Conservation (phyloP, 2,888 invertebrate species). For the Cheilosia grossa region DNA sequence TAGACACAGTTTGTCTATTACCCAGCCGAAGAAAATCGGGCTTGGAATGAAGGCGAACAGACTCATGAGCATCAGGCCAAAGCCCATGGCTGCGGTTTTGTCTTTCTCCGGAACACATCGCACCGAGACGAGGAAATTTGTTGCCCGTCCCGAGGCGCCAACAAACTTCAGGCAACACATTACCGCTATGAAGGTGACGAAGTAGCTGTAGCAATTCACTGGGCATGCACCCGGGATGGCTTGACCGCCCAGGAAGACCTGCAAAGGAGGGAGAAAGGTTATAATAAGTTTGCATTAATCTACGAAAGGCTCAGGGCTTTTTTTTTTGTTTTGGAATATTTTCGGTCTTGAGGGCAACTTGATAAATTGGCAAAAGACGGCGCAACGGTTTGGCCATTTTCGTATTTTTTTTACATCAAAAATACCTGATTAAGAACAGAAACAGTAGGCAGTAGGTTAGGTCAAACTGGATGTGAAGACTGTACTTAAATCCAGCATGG, state of each 20-base stretch:
- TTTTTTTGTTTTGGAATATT: no score
- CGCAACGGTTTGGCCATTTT: no score
- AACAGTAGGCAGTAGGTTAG: no score
- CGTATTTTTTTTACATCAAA: no score
- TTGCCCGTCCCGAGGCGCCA: constrained; percentile 86
- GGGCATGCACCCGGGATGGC: constrained; percentile 85
- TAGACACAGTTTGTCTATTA: constrained; percentile 86
- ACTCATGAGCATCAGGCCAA: constrained; percentile 88
- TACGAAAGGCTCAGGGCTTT: no score
- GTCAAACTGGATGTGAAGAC: no score
- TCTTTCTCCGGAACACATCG: constrained; percentile 89
- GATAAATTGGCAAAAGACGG: no score
- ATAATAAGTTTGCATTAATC: no score
- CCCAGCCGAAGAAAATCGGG: constrained; percentile 90
- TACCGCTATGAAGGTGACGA: constrained; percentile 85
- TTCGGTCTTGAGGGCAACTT: no score
- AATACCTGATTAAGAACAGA: no score
- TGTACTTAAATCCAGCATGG: no score
- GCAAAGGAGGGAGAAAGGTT: neutral
- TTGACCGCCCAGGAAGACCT: constrained; percentile 81
- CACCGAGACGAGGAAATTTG: constrained; percentile 86
- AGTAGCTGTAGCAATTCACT: constrained; percentile 85
- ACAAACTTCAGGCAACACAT: constrained; percentile 86
- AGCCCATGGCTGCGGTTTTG: constrained; percentile 89
- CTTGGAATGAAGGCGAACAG: constrained; percentile 90